A percentile compares a stretch with the other conserved stretches of the same genome.
Evolutionary conservation across 2,888 invertebrate genomes (phyloP).

Genomic region (Tortricodes alternella): DNA sequence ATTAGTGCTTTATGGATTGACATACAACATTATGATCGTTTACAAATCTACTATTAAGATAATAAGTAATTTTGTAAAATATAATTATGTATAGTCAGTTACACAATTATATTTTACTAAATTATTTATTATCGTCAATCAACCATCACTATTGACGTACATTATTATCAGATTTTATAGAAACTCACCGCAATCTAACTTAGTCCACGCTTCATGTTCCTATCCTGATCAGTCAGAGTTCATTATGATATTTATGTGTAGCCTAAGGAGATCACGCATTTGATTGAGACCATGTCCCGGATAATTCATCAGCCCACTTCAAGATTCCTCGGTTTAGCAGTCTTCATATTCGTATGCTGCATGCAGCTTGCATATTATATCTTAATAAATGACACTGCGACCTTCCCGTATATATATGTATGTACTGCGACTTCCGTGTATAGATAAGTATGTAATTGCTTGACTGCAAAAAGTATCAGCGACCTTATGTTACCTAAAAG

Average conservation of each 20-base stretch:
- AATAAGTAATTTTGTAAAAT: no score
- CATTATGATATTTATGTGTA: slow-evolving; percentile 5
- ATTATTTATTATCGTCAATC: no score
- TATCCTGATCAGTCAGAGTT: slow-evolving; percentile 27
- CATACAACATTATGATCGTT: neutral
- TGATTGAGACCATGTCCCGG: slow-evolving; percentile 36
- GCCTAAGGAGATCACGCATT: slow-evolving; percentile 8
- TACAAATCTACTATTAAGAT: no score
- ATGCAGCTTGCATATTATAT: neutral
- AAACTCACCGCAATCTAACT: slow-evolving; percentile 28
- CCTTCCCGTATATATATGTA: no score
- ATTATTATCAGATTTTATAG: neutral
- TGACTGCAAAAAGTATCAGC: slow-evolving; percentile 31
- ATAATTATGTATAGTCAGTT: no score
- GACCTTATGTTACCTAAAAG: slow-evolving; percentile 47
- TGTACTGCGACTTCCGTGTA: neutral
- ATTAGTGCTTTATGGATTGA: neutral
- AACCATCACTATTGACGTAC: no score
- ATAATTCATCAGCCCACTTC: slow-evolving; percentile 48
- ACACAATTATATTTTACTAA: no score
- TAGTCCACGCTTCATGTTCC: slow-evolving; percentile 30
- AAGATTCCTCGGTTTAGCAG: slow-evolving; percentile 4
- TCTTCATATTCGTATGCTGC: neutral
- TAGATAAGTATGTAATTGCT: slow-evolving; percentile 7
- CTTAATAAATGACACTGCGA: slow-evolving; percentile 1